Evolutionary conservation across 2,797 vertebrate species (phyloP).

Genomic region (Ispidina picta): DNA sequence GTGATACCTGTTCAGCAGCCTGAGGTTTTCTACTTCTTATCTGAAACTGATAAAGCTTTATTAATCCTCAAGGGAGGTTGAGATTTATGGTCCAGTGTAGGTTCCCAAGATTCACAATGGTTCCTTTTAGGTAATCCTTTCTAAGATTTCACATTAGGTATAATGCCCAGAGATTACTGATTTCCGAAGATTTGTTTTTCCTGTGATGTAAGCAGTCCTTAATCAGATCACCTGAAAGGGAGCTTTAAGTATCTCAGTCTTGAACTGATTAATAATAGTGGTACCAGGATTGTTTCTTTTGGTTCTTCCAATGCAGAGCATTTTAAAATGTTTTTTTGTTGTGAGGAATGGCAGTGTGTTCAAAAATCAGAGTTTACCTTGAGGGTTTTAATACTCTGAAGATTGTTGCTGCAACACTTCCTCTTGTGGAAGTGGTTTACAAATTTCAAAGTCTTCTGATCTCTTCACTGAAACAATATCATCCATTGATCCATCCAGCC

Average conservation of each 20-base stretch:
- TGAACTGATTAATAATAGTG: conserved; percentile 14
- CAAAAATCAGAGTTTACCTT: conserved; percentile 24
- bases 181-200: conserved; percentile 60
- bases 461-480: not conserved
- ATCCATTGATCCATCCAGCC: not conserved
- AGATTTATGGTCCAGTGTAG: conserved; percentile 45
- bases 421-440: conserved; percentile 11
- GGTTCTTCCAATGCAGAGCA: conserved; percentile 1
- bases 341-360: not conserved
- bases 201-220: conserved; percentile 7
- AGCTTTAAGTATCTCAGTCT: conserved; percentile 4
- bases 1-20: not conserved
- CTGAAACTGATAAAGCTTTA: conserved; percentile 62
- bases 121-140: conserved; percentile 66
- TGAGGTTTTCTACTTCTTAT: conserved; percentile 43
- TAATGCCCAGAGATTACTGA: conserved; percentile 64
- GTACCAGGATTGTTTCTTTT: conserved; percentile 22
- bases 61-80: conserved; percentile 5
- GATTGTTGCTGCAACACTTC: not conserved
- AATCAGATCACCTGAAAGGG: conserved; percentile 49
- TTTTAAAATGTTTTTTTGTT: conserved; percentile 19
- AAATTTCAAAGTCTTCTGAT: conserved; percentile 3
- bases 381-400: not conserved
- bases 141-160: conserved; percentile 64
- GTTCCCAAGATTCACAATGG: conserved; percentile 52